These are phyloP conservation scores for Ranitomeya imitator DNA, from an alignment of 2,113 vertebrate species.

Conservation along the genomic window DNA sequence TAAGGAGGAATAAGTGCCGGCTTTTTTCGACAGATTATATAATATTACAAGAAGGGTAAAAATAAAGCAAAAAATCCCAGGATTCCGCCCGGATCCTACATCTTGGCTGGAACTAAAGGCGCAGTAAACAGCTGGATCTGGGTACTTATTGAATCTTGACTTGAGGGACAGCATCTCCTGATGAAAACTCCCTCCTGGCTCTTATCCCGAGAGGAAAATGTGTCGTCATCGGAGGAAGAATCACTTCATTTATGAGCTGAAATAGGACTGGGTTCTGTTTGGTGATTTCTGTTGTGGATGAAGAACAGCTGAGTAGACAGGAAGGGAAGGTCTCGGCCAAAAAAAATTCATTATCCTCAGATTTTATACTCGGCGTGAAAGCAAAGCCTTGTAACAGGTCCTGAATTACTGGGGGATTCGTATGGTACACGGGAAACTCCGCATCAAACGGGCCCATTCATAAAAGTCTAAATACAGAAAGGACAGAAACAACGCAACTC, in stretches of 20 bases:
- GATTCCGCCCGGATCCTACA: neutral
- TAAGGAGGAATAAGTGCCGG: too few relatives aligned
- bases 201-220: neutral
- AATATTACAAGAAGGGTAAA: neutral
- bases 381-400: neutral
- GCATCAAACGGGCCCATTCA: constrained; percentile 28
- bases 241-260: constrained; percentile 22
- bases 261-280: neutral
- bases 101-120: neutral
- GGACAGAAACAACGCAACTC: neutral
- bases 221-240: constrained; percentile 39
- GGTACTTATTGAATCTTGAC: neutral
- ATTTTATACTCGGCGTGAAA: constrained; percentile 19
- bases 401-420: constrained; percentile 9
- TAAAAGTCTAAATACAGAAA: neutral
- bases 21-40: neutral
- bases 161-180: neutral
- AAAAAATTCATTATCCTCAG: constrained; percentile 34
- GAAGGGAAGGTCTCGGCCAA: constrained; percentile 45
- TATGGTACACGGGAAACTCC: constrained; percentile 7
- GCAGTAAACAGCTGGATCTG: neutral
- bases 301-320: constrained; percentile 47
- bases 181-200: constrained; percentile 13
- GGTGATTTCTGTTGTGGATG: neutral
- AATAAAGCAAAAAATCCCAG: neutral